Conservation (phyloP, 2,113 vertebrate genomes). For the Periophthalmus modestus region DNA sequence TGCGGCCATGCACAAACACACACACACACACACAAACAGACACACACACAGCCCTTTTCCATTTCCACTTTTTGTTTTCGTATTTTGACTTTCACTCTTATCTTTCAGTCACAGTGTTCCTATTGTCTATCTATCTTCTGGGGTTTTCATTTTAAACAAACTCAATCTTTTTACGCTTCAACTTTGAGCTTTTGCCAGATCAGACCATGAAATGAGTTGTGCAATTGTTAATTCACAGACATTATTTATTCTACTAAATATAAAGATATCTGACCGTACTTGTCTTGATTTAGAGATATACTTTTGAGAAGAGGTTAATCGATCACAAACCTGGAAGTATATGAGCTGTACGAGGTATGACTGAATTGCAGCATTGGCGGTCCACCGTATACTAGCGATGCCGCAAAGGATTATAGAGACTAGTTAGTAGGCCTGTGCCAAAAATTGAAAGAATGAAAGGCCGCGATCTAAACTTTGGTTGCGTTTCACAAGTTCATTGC, state of each 20-base stretch:
- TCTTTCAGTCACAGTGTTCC: constrained; percentile 5
- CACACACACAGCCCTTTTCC: constrained; percentile 13
- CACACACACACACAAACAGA: background rate
- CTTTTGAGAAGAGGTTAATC: no score
- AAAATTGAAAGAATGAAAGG: no score
- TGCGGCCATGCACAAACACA: constrained; percentile 16
- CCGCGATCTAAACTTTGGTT: no score
- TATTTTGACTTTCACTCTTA: constrained; percentile 6
- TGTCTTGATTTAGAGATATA: background rate
- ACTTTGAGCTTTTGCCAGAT: constrained; percentile 1
- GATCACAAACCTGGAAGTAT: no score
- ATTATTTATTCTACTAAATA: background rate
- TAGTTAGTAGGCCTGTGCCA: no score
- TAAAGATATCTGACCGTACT: no score
- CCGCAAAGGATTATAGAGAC: no score
- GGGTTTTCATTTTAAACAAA: background rate
- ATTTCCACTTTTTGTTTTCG: constrained; percentile 12
- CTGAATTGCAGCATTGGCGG: no score
- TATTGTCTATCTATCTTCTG: background rate
- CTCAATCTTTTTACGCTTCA: background rate
- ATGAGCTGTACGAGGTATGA: no score
- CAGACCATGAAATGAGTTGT: background rate
- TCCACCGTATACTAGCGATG: no score
- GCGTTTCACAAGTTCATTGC: no score
- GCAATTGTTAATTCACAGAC: no score